Base-by-base conservation (phyloP, 2,888 invertebrate species). In the Scelioninae gen. 2 region DNA sequence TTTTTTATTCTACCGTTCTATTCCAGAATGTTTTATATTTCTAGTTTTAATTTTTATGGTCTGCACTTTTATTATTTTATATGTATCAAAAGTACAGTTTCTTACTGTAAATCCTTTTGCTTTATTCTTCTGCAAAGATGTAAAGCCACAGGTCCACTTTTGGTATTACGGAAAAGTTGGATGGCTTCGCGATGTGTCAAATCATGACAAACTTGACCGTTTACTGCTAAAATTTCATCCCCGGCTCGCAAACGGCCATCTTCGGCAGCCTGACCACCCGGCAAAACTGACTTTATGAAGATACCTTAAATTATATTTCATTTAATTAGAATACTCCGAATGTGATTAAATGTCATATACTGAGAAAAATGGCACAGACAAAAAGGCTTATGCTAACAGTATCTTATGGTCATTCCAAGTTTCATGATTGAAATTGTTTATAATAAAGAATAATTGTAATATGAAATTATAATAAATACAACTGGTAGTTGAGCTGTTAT, bases 281-380 rank as follows among this genome's bases (percentile, higher is more conserved):
- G 91, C 80, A 95, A 90, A 78, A 96, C 94, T 82, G 94, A 94
- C 85, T 95, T 94, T 78, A 95, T 92, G 86, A 93, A 95, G 83
- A 96, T 95, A 43, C 95, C 85, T 85, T 6, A 11, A 48, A 58
- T 25, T n/a, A n/a, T n/a, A n/a, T n/a, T n/a, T n/a, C n/a, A n/a
- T n/a, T n/a, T n/a, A n/a, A n/a, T n/a, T n/a, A n/a, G n/a, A n/a
- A n/a, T n/a, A n/a, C n/a, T n/a, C n/a, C n/a, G n/a, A n/a, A n/a
- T n/a, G n/a, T n/a, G n/a, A n/a, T n/a, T n/a, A n/a, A n/a, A n/a
- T n/a, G n/a, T n/a, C n/a, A n/a, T n/a, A n/a, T n/a, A n/a, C n/a
- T n/a, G n/a, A n/a, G n/a, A n/a, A n/a, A n/a, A n/a, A n/a, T n/a
- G n/a, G n/a, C n/a, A n/a, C n/a, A n/a, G n/a, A n/a, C n/a, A n/a